Conservation (phyloP, 2,113 vertebrate genomes). For the Tragelaphus scriptus region DNA sequence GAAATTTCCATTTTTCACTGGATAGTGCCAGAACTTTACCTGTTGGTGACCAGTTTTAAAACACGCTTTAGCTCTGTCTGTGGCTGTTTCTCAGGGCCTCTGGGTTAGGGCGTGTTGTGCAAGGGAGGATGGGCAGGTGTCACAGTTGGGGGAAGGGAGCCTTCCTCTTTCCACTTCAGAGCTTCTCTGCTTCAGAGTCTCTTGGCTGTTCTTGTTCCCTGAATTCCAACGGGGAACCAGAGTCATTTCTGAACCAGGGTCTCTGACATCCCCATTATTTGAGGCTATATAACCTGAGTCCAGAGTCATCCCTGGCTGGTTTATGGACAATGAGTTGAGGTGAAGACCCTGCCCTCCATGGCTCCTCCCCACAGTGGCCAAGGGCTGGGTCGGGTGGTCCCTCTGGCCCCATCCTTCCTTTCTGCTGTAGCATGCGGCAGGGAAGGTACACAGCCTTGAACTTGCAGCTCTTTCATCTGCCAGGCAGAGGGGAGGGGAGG, state of each 20-base stretch:
- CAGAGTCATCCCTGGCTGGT: too few species aligned
- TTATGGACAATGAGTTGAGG: background rate
- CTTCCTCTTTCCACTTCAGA: background rate
- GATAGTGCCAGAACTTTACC: background rate
- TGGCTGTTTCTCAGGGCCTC: background rate
- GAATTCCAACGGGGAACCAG: background rate
- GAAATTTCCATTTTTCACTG: background rate
- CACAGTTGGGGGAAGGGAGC: too few species aligned
- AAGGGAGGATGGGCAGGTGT: background rate
- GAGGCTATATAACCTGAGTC: background rate
- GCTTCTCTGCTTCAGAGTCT: background rate
- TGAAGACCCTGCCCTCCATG: background rate
- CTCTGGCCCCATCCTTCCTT: background rate
- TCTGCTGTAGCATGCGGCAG: background rate
- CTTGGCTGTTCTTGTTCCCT: rapidly evolving
- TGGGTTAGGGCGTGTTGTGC: background rate
- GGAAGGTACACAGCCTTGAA: constrained; percentile 18
- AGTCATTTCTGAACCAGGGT: background rate
- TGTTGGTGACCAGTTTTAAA: background rate
- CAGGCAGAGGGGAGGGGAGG: background rate
- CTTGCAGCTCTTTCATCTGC: background rate
- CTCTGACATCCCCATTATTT: background rate
- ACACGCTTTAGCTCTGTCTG: background rate
- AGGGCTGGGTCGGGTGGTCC: background rate
- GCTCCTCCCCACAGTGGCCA: background rate